Conservation (phyloP, 1,140 invertebrate genomes). For the Ectropis grisescens region DNA sequence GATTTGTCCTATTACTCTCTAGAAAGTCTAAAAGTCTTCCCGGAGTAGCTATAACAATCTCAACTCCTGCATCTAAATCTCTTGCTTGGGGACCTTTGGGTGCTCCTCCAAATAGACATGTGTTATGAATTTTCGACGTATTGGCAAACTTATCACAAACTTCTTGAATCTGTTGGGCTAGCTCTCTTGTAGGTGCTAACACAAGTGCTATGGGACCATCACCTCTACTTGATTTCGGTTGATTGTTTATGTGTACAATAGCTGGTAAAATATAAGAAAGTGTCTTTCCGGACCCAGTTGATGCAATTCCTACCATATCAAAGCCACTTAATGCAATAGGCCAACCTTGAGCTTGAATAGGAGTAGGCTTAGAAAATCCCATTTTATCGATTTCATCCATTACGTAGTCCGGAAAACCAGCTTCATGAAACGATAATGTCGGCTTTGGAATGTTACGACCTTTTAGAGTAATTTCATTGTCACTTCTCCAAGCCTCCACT, state of each 20-base stretch:
- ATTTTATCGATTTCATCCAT: conserved; percentile 84
- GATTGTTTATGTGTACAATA: conserved; percentile 95
- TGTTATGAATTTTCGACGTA: conserved; percentile 87
- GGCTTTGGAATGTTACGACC: conserved; percentile 86
- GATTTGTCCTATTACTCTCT: conserved; percentile 92
- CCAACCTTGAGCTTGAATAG: conserved; percentile 93
- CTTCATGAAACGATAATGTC: conserved; percentile 86
- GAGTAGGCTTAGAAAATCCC: conserved; percentile 88
- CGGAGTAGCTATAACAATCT: conserved; percentile 95
- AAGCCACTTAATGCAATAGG: conserved; percentile 92
- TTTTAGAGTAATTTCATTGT: conserved; percentile 85
- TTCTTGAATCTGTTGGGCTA: conserved; percentile 97
- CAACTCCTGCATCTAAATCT: conserved; percentile 89
- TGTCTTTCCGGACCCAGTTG: conserved; percentile 95
- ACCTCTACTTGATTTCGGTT: conserved; percentile 83
- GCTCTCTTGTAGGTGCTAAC: conserved; percentile 93
- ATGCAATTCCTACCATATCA: conserved; percentile 96
- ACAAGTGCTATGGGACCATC: conserved; percentile 95
- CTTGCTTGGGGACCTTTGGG: conserved; percentile 87
- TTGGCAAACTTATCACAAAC: conserved; percentile 93
- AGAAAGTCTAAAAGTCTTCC: conserved; percentile 96
- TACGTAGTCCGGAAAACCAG: conserved; percentile 86
- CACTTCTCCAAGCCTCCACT: conserved; percentile 80
- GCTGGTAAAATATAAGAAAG: conserved; percentile 86
- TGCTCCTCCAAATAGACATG: conserved; percentile 96